Base-by-base conservation (phyloP, 2,113 vertebrate species). In the Stegastes partitus region DNA sequence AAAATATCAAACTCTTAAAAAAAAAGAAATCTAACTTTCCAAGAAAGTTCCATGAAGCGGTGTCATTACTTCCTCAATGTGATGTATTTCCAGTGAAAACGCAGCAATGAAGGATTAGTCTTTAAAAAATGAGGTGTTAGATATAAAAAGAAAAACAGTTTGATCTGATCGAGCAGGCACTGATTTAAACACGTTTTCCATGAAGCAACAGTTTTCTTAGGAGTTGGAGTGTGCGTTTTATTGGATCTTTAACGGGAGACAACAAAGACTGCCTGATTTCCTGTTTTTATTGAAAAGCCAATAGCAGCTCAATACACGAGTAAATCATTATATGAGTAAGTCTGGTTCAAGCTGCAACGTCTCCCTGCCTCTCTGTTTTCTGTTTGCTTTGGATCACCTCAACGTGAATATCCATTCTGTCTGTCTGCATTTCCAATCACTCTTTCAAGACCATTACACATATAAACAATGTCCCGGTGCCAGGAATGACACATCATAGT, bases 321-420 rank as follows among this genome's bases (percentile, higher is more conserved):
- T 80, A 69, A 87, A 73, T 77, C 72, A 65, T 50, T 45, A 50
- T 10, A 64, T 25, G 63, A 50, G 9, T 37, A 22, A 53, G 54
- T 59, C 55, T 58, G 45, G 42, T n/a, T 34, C 9, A 2, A 49
- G 74, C 67, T 2, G 56, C 64, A 44, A 68, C 25, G 42, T 70
- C 19, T 50, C 55, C n/a, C 6, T 2, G 28, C 26, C 28, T 54
- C 56, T 67, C 58, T 69, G 26, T 50, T 70, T 68, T 72, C 62
- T 73, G 70, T 84, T 79, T 65, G 49, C 26, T 72, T 82, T 85
- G 76, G 82, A 74, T 47, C 62, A 21, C 34, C 26, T 73, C 59
- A n/a, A 72, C 66, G 51, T 78, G 79, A 73, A 59, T 49, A 65
- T 57, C 28, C 44, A 68, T 62, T 58, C 28, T 16, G 21, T 51